Base-by-base conservation (phyloP, 2,113 vertebrate species). In the Percopsis transmontana region DNA sequence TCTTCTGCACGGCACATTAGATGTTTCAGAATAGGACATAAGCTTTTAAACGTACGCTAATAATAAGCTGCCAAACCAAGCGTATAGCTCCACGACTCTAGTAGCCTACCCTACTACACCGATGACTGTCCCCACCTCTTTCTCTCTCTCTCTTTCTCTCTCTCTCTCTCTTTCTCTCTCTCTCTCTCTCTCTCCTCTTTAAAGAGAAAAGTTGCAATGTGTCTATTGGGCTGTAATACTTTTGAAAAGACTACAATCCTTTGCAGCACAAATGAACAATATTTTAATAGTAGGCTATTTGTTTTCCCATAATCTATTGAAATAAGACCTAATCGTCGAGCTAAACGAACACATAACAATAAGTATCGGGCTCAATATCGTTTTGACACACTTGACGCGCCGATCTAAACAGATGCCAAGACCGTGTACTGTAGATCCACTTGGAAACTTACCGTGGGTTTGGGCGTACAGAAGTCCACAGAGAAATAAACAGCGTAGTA, bases 401-500 rank as follows among this genome's bases (percentile, higher is more conserved):
- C 63, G 44, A 64, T 59, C 42, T 66, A 57, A 33, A 18, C 58
- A 59, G 24, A 71, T 33, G 27, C 27, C 27, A 33, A 33, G 27
- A 7, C 27, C 5, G 1, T 54, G 24, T 62, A 20, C 20, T 5
- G 15, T 1, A 47, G 1, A n/a, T n/a, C n/a, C n/a, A n/a, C 11
- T 19, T 12, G 7, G 40, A 2, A 77, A 85, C 91, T 88, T 81
- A 92, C 91, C 91, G 47, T 82, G 19, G 74, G 70, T 75, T 60
- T 83, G 79, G 77, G 76, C 78, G 86, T 58, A 75, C 38, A 92
- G 78, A 81, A 91, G 85, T 90, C 91, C 91, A 84, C 85, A 91
- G 80, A 92, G 85, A 82, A 90, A 84, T 48, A 90, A 61, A 88
- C 86, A 89, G 44, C 84, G 88, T 87, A 91, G 88, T 87, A 91